These are phyloP conservation scores for Prunella strophiata DNA, from an alignment of 2,797 vertebrate genomes.

Conservation along the genomic window DNA sequence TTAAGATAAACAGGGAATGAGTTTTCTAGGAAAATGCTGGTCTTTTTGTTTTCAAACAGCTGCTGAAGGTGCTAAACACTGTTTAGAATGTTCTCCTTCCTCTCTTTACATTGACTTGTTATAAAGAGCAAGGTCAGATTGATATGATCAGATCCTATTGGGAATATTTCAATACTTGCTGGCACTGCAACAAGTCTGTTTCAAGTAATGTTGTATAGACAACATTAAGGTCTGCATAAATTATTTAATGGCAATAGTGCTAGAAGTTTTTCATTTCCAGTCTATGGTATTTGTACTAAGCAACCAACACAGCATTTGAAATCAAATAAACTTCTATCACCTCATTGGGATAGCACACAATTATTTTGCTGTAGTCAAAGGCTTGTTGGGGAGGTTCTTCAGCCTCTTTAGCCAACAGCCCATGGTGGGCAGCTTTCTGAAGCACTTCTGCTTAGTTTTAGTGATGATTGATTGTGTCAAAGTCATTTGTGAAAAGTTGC, in stretches of 20 bases:
- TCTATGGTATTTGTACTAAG: conserved; percentile 35
- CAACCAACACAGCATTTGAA: conserved; percentile 22
- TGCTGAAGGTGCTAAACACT: conserved; percentile 74
- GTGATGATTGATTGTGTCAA: background rate
- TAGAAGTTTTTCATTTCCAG: conserved; percentile 61
- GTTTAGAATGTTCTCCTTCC: conserved; percentile 63
- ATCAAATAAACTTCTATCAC: background rate
- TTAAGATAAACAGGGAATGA: conserved; percentile 72
- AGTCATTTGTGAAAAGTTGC: conserved; percentile 36
- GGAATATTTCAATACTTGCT: conserved; percentile 58
- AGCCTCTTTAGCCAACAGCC: background rate
- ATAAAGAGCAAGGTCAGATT: conserved; percentile 62
- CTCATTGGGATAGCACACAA: background rate
- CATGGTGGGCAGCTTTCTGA: conserved; percentile 15
- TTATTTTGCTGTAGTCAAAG: background rate
- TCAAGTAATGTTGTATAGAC: conserved; percentile 55
- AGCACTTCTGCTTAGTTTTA: conserved; percentile 46
- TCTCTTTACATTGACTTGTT: conserved; percentile 57
- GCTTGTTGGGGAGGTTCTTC: background rate
- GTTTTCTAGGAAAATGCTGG: conserved; percentile 67
- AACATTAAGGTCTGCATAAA: conserved; percentile 70
- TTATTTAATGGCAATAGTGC: conserved; percentile 65
- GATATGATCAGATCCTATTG: conserved; percentile 55
- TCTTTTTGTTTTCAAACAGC: conserved; percentile 71
- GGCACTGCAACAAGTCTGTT: conserved; percentile 51